Percentiles rank a stretch among this genome's conserved stretches.
Evolutionary conservation across 2,797 vertebrate genomes (phyloP).

Genomic region (Crenichthys baileyi): DNA sequence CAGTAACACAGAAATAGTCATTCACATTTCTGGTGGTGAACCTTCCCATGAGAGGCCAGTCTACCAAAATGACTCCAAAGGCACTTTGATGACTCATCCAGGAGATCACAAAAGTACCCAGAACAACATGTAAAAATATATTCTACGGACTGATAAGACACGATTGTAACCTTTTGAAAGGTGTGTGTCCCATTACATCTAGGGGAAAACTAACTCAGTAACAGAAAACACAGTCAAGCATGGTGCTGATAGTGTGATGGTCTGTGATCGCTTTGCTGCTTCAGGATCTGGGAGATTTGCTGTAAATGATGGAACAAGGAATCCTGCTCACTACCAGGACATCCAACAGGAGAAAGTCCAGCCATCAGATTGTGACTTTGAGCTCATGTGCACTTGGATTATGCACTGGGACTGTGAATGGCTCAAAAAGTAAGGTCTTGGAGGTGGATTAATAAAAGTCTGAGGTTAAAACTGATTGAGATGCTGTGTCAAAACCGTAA

Average conservation of each 20-base stretch:
- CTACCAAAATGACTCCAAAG: not conserved
- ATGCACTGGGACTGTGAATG: not conserved
- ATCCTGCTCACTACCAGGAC: not conserved
- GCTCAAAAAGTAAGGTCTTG: not conserved
- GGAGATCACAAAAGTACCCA: not conserved
- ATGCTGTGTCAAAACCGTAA: not conserved
- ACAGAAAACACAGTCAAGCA: not conserved
- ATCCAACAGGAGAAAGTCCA: not conserved
- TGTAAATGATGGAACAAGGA: not conserved
- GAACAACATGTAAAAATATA: not conserved
- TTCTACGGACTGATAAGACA: not conserved
- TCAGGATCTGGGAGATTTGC: not conserved
- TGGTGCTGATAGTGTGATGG: not conserved
- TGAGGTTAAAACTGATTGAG: not conserved
- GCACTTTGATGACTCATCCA: not conserved
- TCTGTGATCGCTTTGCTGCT: not conserved
- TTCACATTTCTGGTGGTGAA: not conserved
- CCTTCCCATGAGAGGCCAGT: not conserved
- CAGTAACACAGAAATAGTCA: not conserved
- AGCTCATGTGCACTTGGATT: not conserved
- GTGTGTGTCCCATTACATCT: not conserved
- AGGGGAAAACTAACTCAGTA: not conserved
- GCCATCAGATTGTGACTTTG: too few relatives aligned
- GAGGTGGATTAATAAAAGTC: not conserved
- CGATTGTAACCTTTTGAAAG: not conserved